phyloP scores from a whole-genome alignment of 2,113 vertebrate genomes.

The Esox niger region DNA sequence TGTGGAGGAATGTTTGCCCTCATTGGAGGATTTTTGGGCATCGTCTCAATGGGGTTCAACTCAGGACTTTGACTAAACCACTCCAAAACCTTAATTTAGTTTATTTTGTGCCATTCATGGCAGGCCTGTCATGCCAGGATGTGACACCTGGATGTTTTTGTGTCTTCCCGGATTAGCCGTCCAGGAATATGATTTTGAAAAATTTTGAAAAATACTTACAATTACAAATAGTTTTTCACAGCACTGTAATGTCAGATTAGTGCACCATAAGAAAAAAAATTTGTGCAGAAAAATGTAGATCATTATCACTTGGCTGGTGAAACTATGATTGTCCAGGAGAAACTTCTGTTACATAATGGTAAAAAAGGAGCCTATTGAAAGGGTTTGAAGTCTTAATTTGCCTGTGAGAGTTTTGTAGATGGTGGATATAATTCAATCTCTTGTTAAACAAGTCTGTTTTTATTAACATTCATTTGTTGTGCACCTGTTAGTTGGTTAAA shows the following conservation, averaged over 20 bases:
- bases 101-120: too few species aligned
- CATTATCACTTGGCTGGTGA: slow-evolving; percentile 51
- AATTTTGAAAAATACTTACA: too few species aligned
- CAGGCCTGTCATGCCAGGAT: too few species aligned
- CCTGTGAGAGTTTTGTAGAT: slow-evolving; percentile 1
- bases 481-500: slow-evolving; percentile 35
- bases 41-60: too few species aligned
- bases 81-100: too few species aligned
- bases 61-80: too few species aligned
- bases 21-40: too few species aligned
- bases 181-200: too few species aligned
- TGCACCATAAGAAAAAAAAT: slow-evolving; percentile 19
- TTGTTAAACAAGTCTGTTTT: slow-evolving; percentile 28
- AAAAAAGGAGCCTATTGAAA: slow-evolving; percentile 34
- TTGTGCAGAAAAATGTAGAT: slow-evolving; percentile 17
- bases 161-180: too few species aligned
- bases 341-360: slow-evolving; percentile 39
- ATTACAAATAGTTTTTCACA: too few species aligned
- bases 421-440: slow-evolving; percentile 19
- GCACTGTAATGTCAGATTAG: slow-evolving; percentile 36
- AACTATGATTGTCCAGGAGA: slow-evolving; percentile 34
- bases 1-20: too few species aligned
- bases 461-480: slow-evolving; percentile 41
- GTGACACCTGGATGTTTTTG: too few species aligned
- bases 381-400: slow-evolving; percentile 32